These are phyloP conservation scores for Parapristionchus giblindavisi DNA, from an alignment of 2,888 invertebrate species.

Conservation along the genomic window DNA sequence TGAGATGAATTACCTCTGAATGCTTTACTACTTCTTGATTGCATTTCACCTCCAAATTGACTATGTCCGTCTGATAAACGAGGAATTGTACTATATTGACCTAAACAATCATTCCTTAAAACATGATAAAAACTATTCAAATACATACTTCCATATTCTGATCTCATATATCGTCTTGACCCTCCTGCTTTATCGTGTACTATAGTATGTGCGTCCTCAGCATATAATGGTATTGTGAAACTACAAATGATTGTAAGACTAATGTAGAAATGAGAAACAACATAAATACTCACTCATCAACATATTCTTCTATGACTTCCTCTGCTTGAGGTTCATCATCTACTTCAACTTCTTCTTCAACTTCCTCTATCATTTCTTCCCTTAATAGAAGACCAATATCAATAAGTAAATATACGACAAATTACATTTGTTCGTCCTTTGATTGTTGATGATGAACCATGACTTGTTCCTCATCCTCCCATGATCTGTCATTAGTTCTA, in stretches of 20 bases:
- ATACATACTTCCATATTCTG: too few relatives aligned
- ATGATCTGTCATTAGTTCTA: conserved; percentile 15
- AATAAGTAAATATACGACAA: too few relatives aligned
- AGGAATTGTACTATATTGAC: not conserved
- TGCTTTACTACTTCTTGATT: not conserved
- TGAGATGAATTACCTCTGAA: not conserved
- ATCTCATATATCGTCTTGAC: conserved; percentile 11
- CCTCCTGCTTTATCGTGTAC: conserved; percentile 29
- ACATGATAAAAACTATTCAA: not conserved
- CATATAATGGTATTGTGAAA: conserved; percentile 18
- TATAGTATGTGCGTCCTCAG: conserved; percentile 29
- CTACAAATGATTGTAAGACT: not conserved
- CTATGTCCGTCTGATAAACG: conserved; percentile 22
- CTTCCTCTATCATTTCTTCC: conserved; percentile 23
- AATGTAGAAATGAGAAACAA: not conserved
- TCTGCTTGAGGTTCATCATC: conserved; percentile 15
- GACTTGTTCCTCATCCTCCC: conserved; percentile 30
- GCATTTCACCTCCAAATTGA: conserved; percentile 27
- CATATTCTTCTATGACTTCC: conserved; percentile 34
- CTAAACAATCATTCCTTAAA: not conserved
- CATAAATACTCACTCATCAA: conserved; percentile 14
- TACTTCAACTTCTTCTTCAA: conserved; percentile 33
- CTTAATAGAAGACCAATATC: too few relatives aligned
- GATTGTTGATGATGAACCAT: too few relatives aligned
- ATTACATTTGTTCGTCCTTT: too few relatives aligned